Evolutionary conservation across 2,888 invertebrate species (phyloP), one percentile per base, ranked within the genome.

Genomic region (Molorchus minor): DNA sequence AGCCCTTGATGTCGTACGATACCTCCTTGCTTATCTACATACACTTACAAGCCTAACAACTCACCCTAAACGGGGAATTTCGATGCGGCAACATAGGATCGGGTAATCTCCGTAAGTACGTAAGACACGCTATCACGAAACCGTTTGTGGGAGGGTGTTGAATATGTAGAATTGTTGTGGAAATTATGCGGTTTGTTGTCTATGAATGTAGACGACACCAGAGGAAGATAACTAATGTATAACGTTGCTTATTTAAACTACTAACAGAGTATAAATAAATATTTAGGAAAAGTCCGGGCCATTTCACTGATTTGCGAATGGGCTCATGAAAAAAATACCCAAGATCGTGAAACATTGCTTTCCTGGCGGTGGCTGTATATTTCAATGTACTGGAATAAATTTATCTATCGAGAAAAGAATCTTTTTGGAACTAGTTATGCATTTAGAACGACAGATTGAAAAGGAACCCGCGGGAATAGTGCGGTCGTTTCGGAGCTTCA

Each of bases 371-470:
- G 54, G 55, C 53, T 54, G 60, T 58, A 55, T 61, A 64, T 64
- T 57, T 64, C 41, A 53, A 64, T 64, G 46, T 52, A 55, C 61
- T 52, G 30, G 55, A 52, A 58, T 47, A 59, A 53, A 55, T 65
- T 64, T 62, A 56, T 61, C 52, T 59, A 4, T 33, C 63, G 59
- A 59, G 59, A 58, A 56, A 61, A 60, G 64, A 60, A 61, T 64
- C 65, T 64, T 58, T 61, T 64, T 62, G 68, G 59, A 58, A 67
- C 58, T 58, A 56, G 64, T 68, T 67, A 67, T 58, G 65, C 67
- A 69, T 69, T 69, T 67, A 76, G 69, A 67, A 67, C 73, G 69
- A 70, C 72, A 72, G 71, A 73, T 73, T 71, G 73, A 73, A 75
- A 72, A 73, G 71, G 73, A 73, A 74, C 74, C 73, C 71, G 57